Evolutionary conservation across 2,797 vertebrate species (phyloP).

Genomic region (Clarias laeviceps): DNA sequence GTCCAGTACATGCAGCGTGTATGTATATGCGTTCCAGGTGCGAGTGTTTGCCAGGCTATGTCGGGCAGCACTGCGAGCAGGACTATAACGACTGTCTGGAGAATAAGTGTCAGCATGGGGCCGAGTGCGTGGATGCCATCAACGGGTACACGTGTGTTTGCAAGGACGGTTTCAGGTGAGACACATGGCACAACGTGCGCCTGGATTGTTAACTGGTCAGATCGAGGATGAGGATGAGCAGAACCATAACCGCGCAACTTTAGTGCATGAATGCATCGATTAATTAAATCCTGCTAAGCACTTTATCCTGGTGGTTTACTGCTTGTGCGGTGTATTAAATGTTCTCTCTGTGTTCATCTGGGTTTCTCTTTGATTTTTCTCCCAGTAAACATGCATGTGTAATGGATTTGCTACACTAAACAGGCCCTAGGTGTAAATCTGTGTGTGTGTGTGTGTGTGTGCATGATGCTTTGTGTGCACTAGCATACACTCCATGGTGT

Average conservation of each 20-base stretch:
- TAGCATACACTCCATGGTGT: not conserved
- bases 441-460: not conserved
- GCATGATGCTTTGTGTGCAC: not conserved
- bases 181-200: not conserved
- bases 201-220: not conserved
- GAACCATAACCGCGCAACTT: not conserved
- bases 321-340: not conserved
- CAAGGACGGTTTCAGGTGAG: slow-evolving; percentile 92
- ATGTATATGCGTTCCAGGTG: slow-evolving; percentile 75
- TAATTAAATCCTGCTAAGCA: not conserved
- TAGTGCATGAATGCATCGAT: not conserved
- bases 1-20: not conserved
- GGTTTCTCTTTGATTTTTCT: not conserved
- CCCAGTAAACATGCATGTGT: not conserved
- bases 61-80: slow-evolving; percentile 87
- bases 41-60: slow-evolving; percentile 89
- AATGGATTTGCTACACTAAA: not conserved
- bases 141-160: slow-evolving; percentile 93
- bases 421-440: not conserved
- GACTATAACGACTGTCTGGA: slow-evolving; percentile 87
- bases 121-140: slow-evolving; percentile 86
- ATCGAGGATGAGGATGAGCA: not conserved
- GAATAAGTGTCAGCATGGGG: slow-evolving; percentile 91
- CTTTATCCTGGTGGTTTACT: not conserved
- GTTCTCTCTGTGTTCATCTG: not conserved